Percentiles rank a stretch among this genome's conserved stretches.
These are phyloP conservation scores for Amazonetta brasiliensis DNA, from an alignment of 2,797 vertebrate genomes.

Conservation along the genomic window DNA sequence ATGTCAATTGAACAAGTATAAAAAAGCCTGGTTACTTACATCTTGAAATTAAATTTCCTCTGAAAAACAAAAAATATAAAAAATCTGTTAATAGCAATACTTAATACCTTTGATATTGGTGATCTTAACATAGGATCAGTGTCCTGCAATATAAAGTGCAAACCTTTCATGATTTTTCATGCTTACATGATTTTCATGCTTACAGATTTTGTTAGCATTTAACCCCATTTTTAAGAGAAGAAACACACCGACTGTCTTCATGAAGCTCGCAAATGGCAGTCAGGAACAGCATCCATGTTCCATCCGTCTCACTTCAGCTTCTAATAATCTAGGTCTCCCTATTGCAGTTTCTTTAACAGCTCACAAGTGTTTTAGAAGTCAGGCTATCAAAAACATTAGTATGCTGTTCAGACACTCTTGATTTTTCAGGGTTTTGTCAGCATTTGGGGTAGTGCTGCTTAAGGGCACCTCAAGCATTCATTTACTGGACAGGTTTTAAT, in stretches of 20 bases:
- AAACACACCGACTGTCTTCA: background rate
- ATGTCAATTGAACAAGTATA: background rate
- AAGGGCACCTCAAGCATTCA: conserved; percentile 51
- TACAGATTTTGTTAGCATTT: background rate
- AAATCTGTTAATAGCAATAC: background rate
- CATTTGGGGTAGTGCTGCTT: conserved; percentile 50
- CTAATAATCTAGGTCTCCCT: background rate
- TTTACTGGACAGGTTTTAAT: conserved; percentile 71
- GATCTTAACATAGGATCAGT: background rate
- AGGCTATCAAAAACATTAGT: conserved; percentile 12
- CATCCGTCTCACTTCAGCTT: background rate
- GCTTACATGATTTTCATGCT: background rate
- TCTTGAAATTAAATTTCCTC: background rate
- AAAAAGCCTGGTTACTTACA: background rate
- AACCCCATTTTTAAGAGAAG: background rate
- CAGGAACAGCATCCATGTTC: background rate
- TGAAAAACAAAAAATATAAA: background rate
- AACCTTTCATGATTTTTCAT: background rate
- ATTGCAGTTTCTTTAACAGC: background rate
- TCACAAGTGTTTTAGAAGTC: background rate
- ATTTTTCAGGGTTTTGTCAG: conserved; percentile 53
- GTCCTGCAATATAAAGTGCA: background rate
- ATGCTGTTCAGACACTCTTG: conserved; percentile 33
- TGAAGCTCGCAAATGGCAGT: background rate
- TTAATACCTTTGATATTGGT: background rate